Evolutionary conservation across 2,113 vertebrate species (phyloP).

Genomic region (Dissostichus mawsoni): DNA sequence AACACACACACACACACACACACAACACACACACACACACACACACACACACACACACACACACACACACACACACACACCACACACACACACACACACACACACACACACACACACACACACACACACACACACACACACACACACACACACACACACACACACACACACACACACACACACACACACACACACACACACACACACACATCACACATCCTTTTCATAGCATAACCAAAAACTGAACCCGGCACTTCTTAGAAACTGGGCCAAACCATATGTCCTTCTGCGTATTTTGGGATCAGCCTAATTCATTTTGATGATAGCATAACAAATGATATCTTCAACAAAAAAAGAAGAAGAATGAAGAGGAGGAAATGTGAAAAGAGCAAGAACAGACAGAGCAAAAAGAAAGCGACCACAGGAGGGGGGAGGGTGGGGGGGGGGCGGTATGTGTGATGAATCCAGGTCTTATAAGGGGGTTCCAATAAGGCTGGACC

Average conservation of each 20-base stretch:
- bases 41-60: constrained; percentile 28
- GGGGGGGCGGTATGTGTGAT: constrained; percentile 65
- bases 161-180: constrained; percentile 29
- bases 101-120: too few relatives aligned
- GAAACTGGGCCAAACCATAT: constrained; percentile 80
- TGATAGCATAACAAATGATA: constrained; percentile 74
- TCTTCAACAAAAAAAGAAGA: constrained; percentile 49
- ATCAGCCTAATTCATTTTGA: constrained; percentile 84
- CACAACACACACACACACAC: constrained; percentile 29
- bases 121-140: constrained; percentile 23
- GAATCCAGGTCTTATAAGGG: constrained; percentile 74
- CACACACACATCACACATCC: constrained; percentile 23
- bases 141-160: constrained; percentile 25
- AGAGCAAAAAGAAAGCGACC: constrained; percentile 36
- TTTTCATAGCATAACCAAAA: constrained; percentile 64
- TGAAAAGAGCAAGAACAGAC: constrained; percentile 41
- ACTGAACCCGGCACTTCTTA: constrained; percentile 64
- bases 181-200: constrained; percentile 28
- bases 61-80: too few relatives aligned
- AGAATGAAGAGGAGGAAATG: constrained; percentile 15
- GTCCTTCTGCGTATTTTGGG: constrained; percentile 77
- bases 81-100: too few relatives aligned
- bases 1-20: constrained; percentile 27
- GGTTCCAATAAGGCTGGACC: constrained; percentile 76
- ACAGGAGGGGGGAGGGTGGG: constrained; percentile 22